phyloP scores from a whole-genome alignment of 2,797 vertebrate species.

The Podarcis lilfordi region DNA sequence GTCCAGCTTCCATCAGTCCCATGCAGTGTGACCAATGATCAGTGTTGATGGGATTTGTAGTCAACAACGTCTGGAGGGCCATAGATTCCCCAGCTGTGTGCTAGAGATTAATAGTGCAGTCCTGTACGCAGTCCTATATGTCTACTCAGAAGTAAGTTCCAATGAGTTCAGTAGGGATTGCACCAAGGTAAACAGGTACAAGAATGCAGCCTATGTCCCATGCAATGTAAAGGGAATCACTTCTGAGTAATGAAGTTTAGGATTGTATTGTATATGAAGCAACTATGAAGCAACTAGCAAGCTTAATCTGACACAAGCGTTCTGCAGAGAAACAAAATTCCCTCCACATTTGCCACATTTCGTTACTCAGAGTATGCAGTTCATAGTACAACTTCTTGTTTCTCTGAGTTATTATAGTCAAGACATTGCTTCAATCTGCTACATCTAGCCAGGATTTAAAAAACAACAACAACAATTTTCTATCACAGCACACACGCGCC shows the following conservation, averaged over 20 bases:
- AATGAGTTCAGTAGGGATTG: too few species aligned
- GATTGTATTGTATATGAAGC: too few species aligned
- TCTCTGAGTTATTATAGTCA: background rate
- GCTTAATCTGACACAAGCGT: background rate
- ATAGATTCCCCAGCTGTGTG: too few species aligned
- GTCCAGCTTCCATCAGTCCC: too few species aligned
- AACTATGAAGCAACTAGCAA: background rate
- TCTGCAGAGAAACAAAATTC: background rate
- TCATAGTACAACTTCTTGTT: conserved; percentile 7
- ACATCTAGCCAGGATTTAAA: background rate
- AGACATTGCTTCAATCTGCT: background rate
- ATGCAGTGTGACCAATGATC: too few species aligned
- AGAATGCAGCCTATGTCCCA: background rate
- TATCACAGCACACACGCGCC: background rate
- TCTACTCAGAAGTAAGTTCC: too few species aligned
- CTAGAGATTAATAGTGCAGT: too few species aligned
- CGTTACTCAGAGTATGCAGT: background rate
- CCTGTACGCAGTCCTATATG: too few species aligned
- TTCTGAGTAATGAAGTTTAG: background rate
- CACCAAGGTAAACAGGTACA: too few species aligned
- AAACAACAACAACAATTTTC: background rate
- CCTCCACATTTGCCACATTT: conserved; percentile 3
- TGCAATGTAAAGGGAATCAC: background rate
- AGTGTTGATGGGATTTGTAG: too few species aligned
- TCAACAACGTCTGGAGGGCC: too few species aligned